These are phyloP conservation scores for Regulus satrapa DNA, from an alignment of 2,113 vertebrate species.

Conservation along the genomic window DNA sequence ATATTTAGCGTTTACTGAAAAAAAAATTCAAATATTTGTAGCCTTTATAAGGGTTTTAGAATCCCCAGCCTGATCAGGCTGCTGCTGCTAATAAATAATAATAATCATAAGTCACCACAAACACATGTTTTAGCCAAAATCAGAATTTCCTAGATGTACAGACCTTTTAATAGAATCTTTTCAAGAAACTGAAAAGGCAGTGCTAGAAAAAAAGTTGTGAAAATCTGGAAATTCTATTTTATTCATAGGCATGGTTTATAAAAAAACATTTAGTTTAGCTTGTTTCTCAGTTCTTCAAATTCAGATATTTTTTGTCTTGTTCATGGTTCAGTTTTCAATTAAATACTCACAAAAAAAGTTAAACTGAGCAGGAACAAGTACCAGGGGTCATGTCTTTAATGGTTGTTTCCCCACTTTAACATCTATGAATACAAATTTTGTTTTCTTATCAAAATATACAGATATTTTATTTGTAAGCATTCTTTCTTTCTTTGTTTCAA, in stretches of 20 bases:
- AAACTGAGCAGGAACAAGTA: background rate
- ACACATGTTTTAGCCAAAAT: background rate
- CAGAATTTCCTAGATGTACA: background rate
- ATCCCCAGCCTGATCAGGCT: background rate
- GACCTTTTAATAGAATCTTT: background rate
- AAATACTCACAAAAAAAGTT: background rate
- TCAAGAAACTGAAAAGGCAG: background rate
- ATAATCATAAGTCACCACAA: background rate
- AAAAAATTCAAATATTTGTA: constrained; percentile 43
- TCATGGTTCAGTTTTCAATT: background rate
- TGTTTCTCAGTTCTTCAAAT: background rate
- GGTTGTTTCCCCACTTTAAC: background rate
- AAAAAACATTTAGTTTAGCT: background rate
- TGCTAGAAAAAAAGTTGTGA: background rate
- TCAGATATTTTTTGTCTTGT: background rate
- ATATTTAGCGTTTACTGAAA: constrained; percentile 56
- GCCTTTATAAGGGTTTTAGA: constrained; percentile 50
- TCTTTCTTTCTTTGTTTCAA: background rate
- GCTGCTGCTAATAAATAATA: background rate
- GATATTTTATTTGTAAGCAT: background rate
- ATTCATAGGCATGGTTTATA: background rate
- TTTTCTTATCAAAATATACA: background rate
- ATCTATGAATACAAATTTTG: background rate
- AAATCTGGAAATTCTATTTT: background rate
- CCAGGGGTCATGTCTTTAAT: background rate